These are phyloP conservation scores for Loxodonta africana DNA, from an alignment of 2,113 vertebrate species.

Conservation along the genomic window DNA sequence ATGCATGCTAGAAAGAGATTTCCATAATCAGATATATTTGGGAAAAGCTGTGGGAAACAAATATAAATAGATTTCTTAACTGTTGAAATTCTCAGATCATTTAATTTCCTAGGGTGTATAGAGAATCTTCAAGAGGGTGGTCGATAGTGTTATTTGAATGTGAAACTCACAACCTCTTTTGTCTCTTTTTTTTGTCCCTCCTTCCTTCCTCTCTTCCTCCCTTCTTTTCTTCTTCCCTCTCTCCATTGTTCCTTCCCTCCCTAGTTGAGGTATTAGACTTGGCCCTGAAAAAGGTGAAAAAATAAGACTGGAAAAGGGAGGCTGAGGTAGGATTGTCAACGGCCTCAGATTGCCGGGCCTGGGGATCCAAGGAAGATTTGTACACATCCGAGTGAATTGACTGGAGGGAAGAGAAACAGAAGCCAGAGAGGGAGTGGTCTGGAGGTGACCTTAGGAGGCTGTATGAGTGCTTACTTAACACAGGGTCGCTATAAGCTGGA, in stretches of 20 bases:
- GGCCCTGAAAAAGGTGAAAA: conserved; percentile 4
- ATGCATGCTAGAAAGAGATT: neutral
- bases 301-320: conserved; percentile 7
- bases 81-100: conserved; percentile 35
- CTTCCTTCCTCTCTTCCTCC: neutral
- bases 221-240: too few species aligned
- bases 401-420: neutral
- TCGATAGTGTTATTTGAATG: neutral
- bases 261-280: neutral
- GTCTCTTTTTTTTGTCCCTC: neutral
- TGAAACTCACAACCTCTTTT: neutral
- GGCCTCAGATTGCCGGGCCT: neutral
- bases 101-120: neutral
- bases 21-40: neutral
- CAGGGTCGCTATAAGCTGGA: neutral
- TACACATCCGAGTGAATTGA: neutral
- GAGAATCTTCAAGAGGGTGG: neutral
- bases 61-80: conserved; percentile 43
- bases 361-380: neutral
- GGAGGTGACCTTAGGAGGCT: neutral
- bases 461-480: neutral
- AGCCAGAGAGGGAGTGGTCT: neutral
- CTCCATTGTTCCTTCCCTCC: neutral
- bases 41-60: conserved; percentile 54
- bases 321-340: conserved; percentile 14